phyloP scores from a whole-genome alignment of 2,888 invertebrate species.

The Chrysolina oricalcia region DNA sequence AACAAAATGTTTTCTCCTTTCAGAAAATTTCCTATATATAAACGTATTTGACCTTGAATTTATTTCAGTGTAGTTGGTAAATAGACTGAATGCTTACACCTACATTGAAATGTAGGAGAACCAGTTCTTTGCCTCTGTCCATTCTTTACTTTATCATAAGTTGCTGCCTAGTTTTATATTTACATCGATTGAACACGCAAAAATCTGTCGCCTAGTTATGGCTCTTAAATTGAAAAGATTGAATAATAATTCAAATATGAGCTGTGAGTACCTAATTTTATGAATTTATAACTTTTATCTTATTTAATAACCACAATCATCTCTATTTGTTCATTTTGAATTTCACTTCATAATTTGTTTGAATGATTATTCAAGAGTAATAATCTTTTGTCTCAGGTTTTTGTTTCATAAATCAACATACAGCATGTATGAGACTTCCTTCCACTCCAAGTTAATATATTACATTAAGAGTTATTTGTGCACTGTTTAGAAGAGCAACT shows the following conservation, averaged over 20 bases:
- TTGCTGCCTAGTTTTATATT: neutral
- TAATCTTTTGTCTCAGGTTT: too few species aligned
- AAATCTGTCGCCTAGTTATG: neutral
- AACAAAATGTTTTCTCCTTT: too few species aligned
- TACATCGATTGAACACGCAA: neutral
- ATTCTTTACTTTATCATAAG: neutral
- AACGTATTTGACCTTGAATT: neutral
- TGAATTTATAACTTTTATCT: neutral
- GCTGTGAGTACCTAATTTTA: neutral
- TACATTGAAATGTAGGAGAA: neutral
- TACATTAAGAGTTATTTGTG: too few species aligned
- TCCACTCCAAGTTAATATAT: too few species aligned
- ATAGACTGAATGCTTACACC: neutral
- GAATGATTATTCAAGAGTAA: too few species aligned
- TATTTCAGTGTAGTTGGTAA: neutral
- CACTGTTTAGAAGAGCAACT: too few species aligned
- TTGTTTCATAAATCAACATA: too few species aligned
- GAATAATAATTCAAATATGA: neutral
- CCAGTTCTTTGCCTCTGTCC: neutral
- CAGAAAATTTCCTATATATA: neutral
- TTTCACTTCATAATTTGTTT: neutral
- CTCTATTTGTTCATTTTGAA: neutral
- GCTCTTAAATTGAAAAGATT: neutral
- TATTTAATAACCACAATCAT: neutral
- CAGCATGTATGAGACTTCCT: too few species aligned